phyloP scores from a whole-genome alignment of 2,797 vertebrate species.

The Notoglanidium macrostoma region DNA sequence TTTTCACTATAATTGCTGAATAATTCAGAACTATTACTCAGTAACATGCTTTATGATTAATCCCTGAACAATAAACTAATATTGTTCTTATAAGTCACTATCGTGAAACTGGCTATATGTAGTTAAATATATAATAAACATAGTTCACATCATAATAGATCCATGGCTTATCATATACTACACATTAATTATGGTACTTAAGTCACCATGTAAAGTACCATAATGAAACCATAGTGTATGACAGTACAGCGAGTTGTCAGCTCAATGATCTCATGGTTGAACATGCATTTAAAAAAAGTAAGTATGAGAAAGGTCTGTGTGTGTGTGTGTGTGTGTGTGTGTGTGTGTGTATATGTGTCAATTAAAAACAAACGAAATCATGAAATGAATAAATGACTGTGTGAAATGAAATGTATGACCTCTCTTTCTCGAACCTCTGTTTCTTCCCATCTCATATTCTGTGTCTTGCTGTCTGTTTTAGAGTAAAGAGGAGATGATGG shows the following conservation, averaged over 20 bases:
- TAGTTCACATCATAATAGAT: background rate
- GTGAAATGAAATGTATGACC: conserved; percentile 16
- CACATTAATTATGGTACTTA: background rate
- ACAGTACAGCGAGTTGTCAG: background rate
- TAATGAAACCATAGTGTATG: background rate
- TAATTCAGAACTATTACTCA: no score
- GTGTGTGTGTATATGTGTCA: background rate
- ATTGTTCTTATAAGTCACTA: background rate
- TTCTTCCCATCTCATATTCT: background rate
- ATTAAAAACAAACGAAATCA: background rate
- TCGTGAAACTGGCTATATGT: background rate
- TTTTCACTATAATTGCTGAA: background rate
- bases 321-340: background rate
- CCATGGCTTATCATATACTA: background rate
- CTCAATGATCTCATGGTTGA: background rate
- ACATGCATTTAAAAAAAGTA: background rate
- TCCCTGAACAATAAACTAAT: background rate
- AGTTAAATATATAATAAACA: background rate
- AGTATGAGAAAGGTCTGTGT: background rate
- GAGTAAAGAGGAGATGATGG: conserved; percentile 98
- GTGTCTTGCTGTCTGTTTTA: conserved; percentile 54
- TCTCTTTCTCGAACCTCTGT: background rate
- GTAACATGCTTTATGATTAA: background rate
- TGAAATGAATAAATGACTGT: background rate
- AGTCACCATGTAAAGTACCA: no score